Evolutionary conservation across 2,888 invertebrate species (phyloP), one percentile per base, ranked within the genome.

Genomic region (Pycnomerus fuliginosus): DNA sequence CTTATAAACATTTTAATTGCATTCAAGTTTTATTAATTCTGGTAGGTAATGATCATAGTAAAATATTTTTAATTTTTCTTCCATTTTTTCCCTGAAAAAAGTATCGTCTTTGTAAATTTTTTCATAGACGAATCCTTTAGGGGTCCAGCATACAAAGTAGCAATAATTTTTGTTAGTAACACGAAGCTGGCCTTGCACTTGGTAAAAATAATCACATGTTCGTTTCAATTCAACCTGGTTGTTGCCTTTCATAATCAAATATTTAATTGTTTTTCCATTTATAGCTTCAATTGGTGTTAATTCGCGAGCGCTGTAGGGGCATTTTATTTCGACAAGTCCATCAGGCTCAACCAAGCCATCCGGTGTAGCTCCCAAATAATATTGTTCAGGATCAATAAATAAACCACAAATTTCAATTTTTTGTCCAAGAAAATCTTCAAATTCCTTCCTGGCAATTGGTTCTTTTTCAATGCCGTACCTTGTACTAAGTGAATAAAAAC

Each of bases 321-420:
- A 46, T 42, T 46, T 46, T 2, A 42, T 17, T 31, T 46, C 46
- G 8, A 42, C 17, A 10, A 37, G 12, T 13, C 31, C 37, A 7
- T 46, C 29, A 4, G 16, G 14, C n/a, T 11, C 46, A 13, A 46
- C 11, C 16, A 46, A 11, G 24, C 41, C 41, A 32, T 46, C 41
- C 12, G 41, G 37, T 14, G 37, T 42, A 11, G 29, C 42, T 14
- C 23, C 42, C 25, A 47, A 31, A 30, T 17, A 37, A 13, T 15
- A 13, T 5, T 37, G 10, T 4, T 32, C 16, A 4, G 11, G 12
- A 20, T 32, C 16, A 16, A 32, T 12, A 32, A 17, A 32, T n/a
- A 32, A 16, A 20, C 32, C 32, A 32, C 32, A 32, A 10, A 4
- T 4, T 17, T 17, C 10, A 15, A 32, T 32, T 10, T 1, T 20